Evolutionary conservation across 92 coral and sea anemone species (phyloP), one percentile per base, ranked within the genome.

Genomic region (Epizoanthus illoricatus): DNA sequence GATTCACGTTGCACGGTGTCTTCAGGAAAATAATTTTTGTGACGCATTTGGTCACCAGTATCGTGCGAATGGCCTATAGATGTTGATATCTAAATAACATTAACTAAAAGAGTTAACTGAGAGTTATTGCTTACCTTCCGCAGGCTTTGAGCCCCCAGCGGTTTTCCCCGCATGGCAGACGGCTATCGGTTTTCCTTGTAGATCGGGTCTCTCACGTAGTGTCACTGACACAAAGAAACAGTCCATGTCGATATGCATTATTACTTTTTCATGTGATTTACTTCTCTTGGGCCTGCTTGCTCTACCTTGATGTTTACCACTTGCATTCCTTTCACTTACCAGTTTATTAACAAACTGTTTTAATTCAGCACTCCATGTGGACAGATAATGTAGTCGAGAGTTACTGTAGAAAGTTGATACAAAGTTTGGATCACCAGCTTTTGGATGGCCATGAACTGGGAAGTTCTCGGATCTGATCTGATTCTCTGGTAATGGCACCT

Each of bases 241-340:
- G 65, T 96, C 99, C 99, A 96, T 96, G 73, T 96, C 99, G n/a
- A 96, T 88, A 55, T 96, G 99, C 99, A 96, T 96, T 42, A 96
- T 86, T 57, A 96, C 81, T 11, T 95, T 88, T 33, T 93, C 92
- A 71, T 86, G 72, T 5, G 85, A 71, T 23, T 87, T 74, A 55
- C 63, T 69, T 55, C 73, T 79, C 23, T 79, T 91, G 11, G 87
- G 80, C 11, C 87, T 88, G 69, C 91, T 45, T 5, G 76, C 43
- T 73, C 76, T 83, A 42, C 63, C 72, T 56, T 85, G 89, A 6
- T 76, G 84, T 10, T 86, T 47, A 9, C 89, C 90, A 65, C 82
- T 84, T 39, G 76, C 80, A 16, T 85, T 82, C 18, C 83, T 65
- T 54, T 71, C 74, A 79, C 89, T 92, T 41, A 96, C 90, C 12